A percentile compares a stretch with the other conserved stretches of the same genome.
Evolutionary conservation across 2,888 invertebrate species (phyloP).

Genomic region (Argynnis bischoffii): DNA sequence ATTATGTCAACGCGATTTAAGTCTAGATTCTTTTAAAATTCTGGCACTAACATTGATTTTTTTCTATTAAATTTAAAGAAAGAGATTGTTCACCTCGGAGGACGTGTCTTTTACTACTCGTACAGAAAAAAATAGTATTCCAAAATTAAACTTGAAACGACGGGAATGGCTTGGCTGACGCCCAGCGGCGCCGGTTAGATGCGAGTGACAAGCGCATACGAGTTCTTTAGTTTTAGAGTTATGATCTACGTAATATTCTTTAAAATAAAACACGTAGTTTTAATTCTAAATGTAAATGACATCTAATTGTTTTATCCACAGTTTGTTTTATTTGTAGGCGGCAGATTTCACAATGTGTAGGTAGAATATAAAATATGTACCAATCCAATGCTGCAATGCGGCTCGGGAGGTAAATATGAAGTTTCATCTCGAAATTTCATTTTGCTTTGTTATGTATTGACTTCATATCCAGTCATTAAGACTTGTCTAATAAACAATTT

Average conservation of each 20-base stretch:
- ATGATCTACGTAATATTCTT: slow-evolving; percentile 11
- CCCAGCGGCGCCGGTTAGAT: slow-evolving; percentile 66
- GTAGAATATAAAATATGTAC: slow-evolving; percentile 20
- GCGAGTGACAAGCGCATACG: slow-evolving; percentile 61
- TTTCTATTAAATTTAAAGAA: slow-evolving; percentile 23
- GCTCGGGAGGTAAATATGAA: slow-evolving; percentile 33
- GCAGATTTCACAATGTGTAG: background rate
- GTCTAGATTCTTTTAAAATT: slow-evolving; percentile 1
- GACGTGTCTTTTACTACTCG: slow-evolving; percentile 55
- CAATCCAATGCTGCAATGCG: slow-evolving; percentile 34
- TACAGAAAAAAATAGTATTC: slow-evolving; percentile 73
- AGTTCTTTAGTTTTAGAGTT: slow-evolving; percentile 26
- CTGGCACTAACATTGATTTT: slow-evolving; percentile 2
- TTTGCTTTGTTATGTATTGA: slow-evolving; percentile 21
- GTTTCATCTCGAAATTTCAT: slow-evolving; percentile 35
- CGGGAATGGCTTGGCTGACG: slow-evolving; percentile 75
- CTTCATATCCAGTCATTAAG: slow-evolving; percentile 16
- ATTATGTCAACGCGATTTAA: background rate
- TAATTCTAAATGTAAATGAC: background rate
- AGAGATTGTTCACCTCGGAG: slow-evolving; percentile 79
- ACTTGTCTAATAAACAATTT: slow-evolving; percentile 4
- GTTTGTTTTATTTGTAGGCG: background rate
- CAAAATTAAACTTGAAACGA: slow-evolving; percentile 77
- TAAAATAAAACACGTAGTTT: slow-evolving; percentile 2
- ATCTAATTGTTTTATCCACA: background rate